Percentiles rank a stretch among this genome's conserved stretches.
Evolutionary conservation across 2,888 invertebrate species (phyloP).

Genomic region (Fragum fragum): DNA sequence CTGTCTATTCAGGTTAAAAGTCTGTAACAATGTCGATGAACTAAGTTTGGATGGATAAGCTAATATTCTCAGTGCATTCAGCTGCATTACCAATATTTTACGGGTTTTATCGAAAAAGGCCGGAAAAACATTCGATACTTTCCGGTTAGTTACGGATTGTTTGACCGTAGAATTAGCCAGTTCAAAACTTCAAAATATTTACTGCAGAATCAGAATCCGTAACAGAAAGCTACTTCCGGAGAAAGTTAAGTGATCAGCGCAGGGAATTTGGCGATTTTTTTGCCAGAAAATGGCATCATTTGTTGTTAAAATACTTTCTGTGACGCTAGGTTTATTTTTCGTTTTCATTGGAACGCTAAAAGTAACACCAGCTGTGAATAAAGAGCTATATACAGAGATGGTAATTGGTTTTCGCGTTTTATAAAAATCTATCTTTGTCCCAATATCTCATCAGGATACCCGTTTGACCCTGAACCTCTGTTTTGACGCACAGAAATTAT

Average conservation of each 20-base stretch:
- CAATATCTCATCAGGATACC: too few relatives aligned
- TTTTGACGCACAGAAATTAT: too few relatives aligned
- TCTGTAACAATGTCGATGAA: neutral
- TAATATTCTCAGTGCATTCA: neutral
- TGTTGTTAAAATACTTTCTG: slow-evolving; percentile 95
- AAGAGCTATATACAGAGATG: slow-evolving; percentile 98
- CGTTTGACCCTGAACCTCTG: too few relatives aligned
- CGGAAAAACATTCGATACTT: neutral
- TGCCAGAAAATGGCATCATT: slow-evolving; percentile 86
- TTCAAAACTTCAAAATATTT: neutral
- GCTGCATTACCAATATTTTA: neutral
- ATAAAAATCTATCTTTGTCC: too few relatives aligned
- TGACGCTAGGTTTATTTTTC: slow-evolving; percentile 97
- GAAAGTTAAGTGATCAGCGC: neutral
- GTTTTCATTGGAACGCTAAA: slow-evolving; percentile 98
- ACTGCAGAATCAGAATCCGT: neutral
- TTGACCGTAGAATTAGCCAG: neutral
- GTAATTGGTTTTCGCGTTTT: slow-evolving; percentile 89
- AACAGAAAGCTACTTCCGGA: slow-evolving; percentile 13
- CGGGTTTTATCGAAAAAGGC: neutral
- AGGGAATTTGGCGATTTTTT: neutral
- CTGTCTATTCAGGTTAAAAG: neutral
- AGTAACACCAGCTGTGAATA: slow-evolving; percentile 95
- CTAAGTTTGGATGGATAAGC: neutral
- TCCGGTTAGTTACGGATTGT: neutral